Conservation (phyloP, 2,888 invertebrate species). For the Elegia similella region DNA sequence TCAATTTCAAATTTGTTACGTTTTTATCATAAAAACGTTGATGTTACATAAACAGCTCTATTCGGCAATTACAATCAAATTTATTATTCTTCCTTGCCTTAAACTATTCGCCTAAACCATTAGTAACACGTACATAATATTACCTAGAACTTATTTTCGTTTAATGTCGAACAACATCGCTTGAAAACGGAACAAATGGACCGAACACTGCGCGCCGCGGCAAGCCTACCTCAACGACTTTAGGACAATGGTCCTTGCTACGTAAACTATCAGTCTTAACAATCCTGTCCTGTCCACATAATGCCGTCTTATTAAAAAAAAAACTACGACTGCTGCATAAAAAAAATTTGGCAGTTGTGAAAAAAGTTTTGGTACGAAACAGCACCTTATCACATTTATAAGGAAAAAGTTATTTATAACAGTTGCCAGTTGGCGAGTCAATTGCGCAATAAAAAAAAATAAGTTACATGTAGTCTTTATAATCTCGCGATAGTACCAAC, state of each 20-base stretch:
- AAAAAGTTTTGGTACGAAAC: too few species aligned
- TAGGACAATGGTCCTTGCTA: constrained; percentile 24
- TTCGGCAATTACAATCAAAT: constrained; percentile 8
- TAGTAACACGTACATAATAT: constrained; percentile 9
- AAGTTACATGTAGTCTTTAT: too few species aligned
- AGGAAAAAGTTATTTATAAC: too few species aligned
- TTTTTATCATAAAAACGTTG: background rate
- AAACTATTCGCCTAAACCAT: constrained; percentile 1
- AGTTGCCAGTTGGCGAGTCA: background rate
- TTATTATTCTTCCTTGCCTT: background rate
- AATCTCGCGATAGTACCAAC: too few species aligned
- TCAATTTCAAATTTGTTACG: background rate
- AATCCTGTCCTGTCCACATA: constrained; percentile 37
- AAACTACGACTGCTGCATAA: too few species aligned
- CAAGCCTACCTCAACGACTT: constrained; percentile 26
- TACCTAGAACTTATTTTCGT: background rate
- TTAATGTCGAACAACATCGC: background rate
- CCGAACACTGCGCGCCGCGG: constrained; percentile 16
- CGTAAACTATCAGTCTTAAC: constrained; percentile 46
- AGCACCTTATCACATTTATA: too few species aligned
- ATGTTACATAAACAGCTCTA: background rate
- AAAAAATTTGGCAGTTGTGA: too few species aligned
- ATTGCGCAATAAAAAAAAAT: background rate
- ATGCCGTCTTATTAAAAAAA: too few species aligned
- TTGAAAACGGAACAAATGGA: constrained; percentile 5